Percentiles rank a stretch among this genome's conserved stretches.
phyloP scores from a whole-genome alignment of 2,797 vertebrate species.

The Lacerta agilis region DNA sequence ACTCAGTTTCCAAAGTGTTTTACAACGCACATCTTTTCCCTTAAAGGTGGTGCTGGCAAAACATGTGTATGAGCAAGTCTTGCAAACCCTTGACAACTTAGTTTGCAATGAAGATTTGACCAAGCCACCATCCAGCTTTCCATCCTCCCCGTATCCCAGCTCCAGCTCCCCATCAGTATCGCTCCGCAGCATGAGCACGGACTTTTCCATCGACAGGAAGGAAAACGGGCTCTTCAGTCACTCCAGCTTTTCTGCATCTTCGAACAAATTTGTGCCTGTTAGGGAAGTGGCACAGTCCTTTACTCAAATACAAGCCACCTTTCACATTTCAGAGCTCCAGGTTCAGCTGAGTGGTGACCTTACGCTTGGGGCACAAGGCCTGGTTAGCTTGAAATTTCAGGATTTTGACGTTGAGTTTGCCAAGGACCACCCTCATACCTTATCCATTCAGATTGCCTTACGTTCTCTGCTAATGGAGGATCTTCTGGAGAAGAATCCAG shows the following conservation, averaged over 20 bases:
- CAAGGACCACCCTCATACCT: slow-evolving; percentile 91
- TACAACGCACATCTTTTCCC: neutral
- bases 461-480: slow-evolving; percentile 97
- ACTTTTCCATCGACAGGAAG: slow-evolving; percentile 79
- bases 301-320: slow-evolving; percentile 91
- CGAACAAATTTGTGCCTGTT: slow-evolving; percentile 75
- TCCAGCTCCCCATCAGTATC: slow-evolving; percentile 75
- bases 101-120: slow-evolving; percentile 89
- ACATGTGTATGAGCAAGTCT: slow-evolving; percentile 94
- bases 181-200: slow-evolving; percentile 77
- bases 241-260: slow-evolving; percentile 79
- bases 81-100: slow-evolving; percentile 95
- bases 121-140: slow-evolving; percentile 76
- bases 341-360: slow-evolving; percentile 94
- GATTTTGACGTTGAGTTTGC: slow-evolving; percentile 93
- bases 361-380: slow-evolving; percentile 91
- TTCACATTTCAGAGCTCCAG: slow-evolving; percentile 91
- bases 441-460: slow-evolving; percentile 91
- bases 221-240: slow-evolving; percentile 89
- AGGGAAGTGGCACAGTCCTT: slow-evolving; percentile 80
- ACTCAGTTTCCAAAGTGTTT: neutral
- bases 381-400: slow-evolving; percentile 94
- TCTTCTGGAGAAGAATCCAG: slow-evolving; percentile 90
- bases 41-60: slow-evolving; percentile 94
- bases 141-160: slow-evolving; percentile 79